phyloP scores from a whole-genome alignment of 64 coral and sea anemone genomes.

The Dendronephthya gigantea region DNA sequence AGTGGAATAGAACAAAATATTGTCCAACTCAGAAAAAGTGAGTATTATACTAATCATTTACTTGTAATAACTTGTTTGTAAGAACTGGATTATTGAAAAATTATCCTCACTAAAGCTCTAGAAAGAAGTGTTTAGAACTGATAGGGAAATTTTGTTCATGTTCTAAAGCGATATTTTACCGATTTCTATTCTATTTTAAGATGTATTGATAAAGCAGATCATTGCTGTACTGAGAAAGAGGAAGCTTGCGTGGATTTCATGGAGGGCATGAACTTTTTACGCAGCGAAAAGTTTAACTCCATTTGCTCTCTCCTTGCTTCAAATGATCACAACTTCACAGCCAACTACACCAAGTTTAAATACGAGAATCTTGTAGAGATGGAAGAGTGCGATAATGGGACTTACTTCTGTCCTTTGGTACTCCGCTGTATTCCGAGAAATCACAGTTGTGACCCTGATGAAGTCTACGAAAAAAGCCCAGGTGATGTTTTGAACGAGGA shows the following conservation, averaged over 20 bases:
- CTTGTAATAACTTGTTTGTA: background rate
- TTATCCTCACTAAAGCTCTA: background rate
- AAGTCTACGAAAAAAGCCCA: background rate
- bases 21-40: background rate
- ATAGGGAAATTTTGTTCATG: background rate
- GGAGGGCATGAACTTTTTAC: background rate
- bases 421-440: background rate
- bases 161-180: background rate
- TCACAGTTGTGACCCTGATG: background rate
- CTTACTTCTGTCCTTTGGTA: background rate
- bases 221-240: background rate
- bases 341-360: background rate
- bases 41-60: too few relatives aligned
- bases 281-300: background rate
- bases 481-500: background rate
- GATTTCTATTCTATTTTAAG: background rate
- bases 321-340: background rate
- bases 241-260: background rate
- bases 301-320: background rate
- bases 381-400: background rate
- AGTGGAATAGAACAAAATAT: background rate
- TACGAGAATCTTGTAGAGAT: background rate
- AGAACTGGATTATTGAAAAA: background rate
- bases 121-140: background rate
- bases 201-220: background rate